Percentiles rank a stretch among this genome's conserved stretches.
Evolutionary conservation across 2,113 vertebrate species (phyloP).

Genomic region (Geococcyx californianus): DNA sequence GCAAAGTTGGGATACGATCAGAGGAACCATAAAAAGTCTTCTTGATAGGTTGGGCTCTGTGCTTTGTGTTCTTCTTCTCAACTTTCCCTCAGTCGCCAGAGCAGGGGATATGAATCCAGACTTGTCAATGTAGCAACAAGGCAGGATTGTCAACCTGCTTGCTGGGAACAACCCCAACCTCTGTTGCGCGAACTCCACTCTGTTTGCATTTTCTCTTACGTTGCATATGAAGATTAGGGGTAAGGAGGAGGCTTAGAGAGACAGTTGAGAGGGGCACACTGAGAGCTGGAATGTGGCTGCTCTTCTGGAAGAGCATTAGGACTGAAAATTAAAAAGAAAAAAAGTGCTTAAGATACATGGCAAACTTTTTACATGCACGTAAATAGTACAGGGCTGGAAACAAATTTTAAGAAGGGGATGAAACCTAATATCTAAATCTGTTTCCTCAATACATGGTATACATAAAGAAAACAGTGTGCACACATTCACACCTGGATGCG

Average conservation of each 20-base stretch:
- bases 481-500: not conserved
- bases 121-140: conserved; percentile 46
- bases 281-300: conserved; percentile 81
- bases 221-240: conserved; percentile 73
- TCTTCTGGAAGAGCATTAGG: conserved; percentile 83
- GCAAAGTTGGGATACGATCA: conserved; percentile 59
- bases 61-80: conserved; percentile 71
- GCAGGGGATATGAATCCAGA: conserved; percentile 38
- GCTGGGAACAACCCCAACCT: conserved; percentile 54
- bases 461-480: not conserved
- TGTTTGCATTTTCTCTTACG: conserved; percentile 51
- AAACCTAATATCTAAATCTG: not conserved
- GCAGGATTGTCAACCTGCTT: conserved; percentile 66
- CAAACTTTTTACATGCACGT: not conserved
- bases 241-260: conserved; percentile 81
- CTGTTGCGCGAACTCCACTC: conserved; percentile 52
- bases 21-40: conserved; percentile 67
- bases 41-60: conserved; percentile 67
- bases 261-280: conserved; percentile 87
- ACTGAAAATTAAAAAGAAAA: conserved; percentile 80
- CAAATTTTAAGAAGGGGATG: not conserved
- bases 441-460: not conserved
- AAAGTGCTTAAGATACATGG: conserved; percentile 25
- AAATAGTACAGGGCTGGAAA: not conserved
- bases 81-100: conserved; percentile 64